Percentiles rank a stretch among this genome's conserved stretches.
Conservation (phyloP, 2,113 vertebrate genomes). For the Turnix velox region DNA sequence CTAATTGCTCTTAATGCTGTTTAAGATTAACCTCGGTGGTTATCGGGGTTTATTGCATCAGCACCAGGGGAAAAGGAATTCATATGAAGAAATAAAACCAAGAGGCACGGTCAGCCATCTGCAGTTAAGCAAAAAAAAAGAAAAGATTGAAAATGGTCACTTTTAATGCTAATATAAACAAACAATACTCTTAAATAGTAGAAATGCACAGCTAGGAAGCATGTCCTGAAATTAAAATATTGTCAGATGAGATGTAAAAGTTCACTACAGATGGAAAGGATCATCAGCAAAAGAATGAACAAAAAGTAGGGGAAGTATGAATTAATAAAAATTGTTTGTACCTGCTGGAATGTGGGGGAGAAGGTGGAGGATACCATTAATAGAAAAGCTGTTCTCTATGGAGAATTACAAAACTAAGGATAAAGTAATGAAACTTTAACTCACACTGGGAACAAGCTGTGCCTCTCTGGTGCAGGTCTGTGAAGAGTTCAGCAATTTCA, state of each 20-base stretch:
- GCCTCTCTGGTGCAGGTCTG: not conserved
- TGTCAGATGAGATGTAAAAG: not conserved
- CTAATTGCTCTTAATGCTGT: conserved; percentile 53
- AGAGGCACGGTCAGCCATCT: not conserved
- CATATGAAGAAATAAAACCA: conserved; percentile 16
- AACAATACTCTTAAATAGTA: not conserved
- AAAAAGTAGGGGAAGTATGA: not conserved
- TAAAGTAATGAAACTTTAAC: not conserved
- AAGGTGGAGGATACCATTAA: not conserved
- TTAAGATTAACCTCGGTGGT: conserved; percentile 53
- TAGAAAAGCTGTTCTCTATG: not conserved
- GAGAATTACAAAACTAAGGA: not conserved
- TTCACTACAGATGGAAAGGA: not conserved
- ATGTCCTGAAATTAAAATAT: not conserved
- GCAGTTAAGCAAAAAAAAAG: not conserved
- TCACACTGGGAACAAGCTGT: not conserved
- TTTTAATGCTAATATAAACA: not conserved
- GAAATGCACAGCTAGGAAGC: not conserved
- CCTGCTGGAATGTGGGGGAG: not conserved
- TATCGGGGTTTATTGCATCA: conserved; percentile 53
- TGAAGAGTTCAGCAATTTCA: not conserved
- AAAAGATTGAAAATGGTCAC: not conserved
- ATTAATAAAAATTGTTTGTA: not conserved
- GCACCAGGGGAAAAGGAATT: conserved; percentile 39
- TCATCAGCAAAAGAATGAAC: not conserved